Evolutionary conservation across 2,888 invertebrate species (phyloP).

Genomic region (Drosophila kanekoi): DNA sequence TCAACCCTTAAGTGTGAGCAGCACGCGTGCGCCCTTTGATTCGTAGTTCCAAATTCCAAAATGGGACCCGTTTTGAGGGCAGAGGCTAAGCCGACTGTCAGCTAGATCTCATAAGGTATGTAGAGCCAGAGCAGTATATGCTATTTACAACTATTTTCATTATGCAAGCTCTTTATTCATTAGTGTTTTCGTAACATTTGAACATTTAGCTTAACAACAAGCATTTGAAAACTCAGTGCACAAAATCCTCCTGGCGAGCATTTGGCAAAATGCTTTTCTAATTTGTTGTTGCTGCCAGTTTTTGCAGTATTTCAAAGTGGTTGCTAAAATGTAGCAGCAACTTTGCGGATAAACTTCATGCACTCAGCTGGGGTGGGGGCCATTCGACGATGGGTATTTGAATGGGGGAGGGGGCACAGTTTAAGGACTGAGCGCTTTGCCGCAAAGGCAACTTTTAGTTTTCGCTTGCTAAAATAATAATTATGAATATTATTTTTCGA

Average conservation of each 20-base stretch:
- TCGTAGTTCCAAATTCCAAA: slow-evolving; percentile 47
- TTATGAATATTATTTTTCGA: slow-evolving; percentile 70
- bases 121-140: not conserved
- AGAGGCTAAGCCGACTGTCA: slow-evolving; percentile 7
- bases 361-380: slow-evolving; percentile 6
- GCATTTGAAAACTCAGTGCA: slow-evolving; percentile 18
- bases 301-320: slow-evolving; percentile 36
- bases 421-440: slow-evolving; percentile 30
- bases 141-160: slow-evolving; percentile 16
- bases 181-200: slow-evolving; percentile 13
- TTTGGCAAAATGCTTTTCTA: slow-evolving; percentile 43
- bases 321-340: slow-evolving; percentile 33
- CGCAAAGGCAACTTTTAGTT: slow-evolving; percentile 66
- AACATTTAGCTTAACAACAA: slow-evolving; percentile 44
- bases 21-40: slow-evolving; percentile 64
- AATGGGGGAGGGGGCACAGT: slow-evolving; percentile 1
- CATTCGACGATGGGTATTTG: too few species aligned
- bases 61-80: slow-evolving; percentile 53
- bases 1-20: slow-evolving; percentile 68
- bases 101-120: slow-evolving; percentile 2
- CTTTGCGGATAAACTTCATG: slow-evolving; percentile 54
- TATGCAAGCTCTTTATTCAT: slow-evolving; percentile 14
- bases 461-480: slow-evolving; percentile 71
- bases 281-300: slow-evolving; percentile 27
- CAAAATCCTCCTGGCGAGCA: slow-evolving; percentile 22